These are phyloP conservation scores for Jacana jacana DNA, from an alignment of 2,113 vertebrate species.

Conservation along the genomic window DNA sequence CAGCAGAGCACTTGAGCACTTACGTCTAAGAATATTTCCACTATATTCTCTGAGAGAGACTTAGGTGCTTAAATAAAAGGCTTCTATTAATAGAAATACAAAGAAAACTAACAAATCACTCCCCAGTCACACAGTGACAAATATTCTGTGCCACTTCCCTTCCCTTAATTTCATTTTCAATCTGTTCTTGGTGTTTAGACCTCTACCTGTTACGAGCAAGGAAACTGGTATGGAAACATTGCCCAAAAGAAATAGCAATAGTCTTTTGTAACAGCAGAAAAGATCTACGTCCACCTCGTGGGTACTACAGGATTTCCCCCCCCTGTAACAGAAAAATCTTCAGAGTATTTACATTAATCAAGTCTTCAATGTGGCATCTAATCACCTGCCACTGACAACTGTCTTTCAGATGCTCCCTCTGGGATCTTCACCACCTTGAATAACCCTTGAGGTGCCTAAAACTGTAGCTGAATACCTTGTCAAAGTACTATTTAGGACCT, in stretches of 20 bases:
- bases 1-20: background rate
- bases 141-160: background rate
- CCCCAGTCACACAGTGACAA: background rate
- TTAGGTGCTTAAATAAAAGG: background rate
- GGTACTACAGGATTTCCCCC: background rate
- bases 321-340: background rate
- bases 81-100: background rate
- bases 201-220: background rate
- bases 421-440: background rate
- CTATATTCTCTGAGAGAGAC: background rate
- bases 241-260: background rate
- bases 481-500: background rate
- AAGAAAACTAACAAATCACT: background rate
- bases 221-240: background rate
- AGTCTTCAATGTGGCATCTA: background rate
- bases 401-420: background rate
- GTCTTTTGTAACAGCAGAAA: background rate
- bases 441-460: background rate
- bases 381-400: background rate
- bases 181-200: background rate
- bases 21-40: background rate
- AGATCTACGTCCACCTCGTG: background rate
- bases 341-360: background rate
- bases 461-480: background rate
- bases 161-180: background rate